phyloP scores from a whole-genome alignment of 2,797 vertebrate genomes.

The Eurystomus glaucurus region DNA sequence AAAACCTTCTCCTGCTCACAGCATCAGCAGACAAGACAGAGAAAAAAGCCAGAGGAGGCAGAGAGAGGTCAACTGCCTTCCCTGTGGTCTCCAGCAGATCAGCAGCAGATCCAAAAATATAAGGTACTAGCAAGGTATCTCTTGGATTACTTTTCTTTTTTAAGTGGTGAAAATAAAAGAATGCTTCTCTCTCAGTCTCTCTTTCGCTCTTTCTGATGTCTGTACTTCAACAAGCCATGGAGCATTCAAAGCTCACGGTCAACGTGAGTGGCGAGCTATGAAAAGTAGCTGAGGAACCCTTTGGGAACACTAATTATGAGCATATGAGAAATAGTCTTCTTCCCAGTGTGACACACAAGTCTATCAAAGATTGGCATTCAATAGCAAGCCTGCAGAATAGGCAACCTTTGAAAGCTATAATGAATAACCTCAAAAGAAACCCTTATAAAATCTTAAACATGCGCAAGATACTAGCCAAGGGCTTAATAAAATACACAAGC shows the following conservation, averaged over 20 bases:
- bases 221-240: background rate
- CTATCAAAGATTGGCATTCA: constrained; percentile 65
- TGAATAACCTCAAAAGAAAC: constrained; percentile 58
- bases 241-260: constrained; percentile 5
- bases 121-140: background rate
- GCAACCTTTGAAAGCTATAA: constrained; percentile 64
- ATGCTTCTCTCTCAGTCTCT: background rate
- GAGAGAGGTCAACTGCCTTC: background rate
- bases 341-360: background rate
- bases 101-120: background rate
- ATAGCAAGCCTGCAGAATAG: constrained; percentile 50
- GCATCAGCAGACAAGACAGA: background rate
- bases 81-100: background rate
- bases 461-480: constrained; percentile 67
- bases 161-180: background rate
- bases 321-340: background rate
- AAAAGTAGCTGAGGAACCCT: constrained; percentile 41
- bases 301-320: constrained; percentile 46
- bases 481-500: constrained; percentile 77
- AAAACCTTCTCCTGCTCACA: background rate
- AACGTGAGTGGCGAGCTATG: background rate
- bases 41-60: background rate
- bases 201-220: background rate
- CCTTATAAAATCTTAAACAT: constrained; percentile 63
- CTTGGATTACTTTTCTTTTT: background rate